Evolutionary conservation across 2,113 vertebrate genomes (phyloP).

Genomic region (Pollachius pollachius): DNA sequence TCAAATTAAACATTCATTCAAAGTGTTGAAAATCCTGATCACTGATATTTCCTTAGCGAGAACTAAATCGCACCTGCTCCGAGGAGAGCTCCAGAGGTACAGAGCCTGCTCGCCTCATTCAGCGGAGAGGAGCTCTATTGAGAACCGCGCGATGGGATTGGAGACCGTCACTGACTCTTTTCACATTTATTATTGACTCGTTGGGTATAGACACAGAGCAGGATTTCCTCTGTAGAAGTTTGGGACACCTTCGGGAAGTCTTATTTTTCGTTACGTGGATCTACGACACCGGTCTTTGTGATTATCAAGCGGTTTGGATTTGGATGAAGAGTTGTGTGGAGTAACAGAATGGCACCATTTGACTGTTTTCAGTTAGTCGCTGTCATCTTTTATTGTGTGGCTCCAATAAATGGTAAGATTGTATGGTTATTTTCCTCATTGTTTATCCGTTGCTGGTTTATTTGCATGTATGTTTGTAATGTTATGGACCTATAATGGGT

Average conservation of each 20-base stretch:
- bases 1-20: too few species aligned
- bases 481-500: too few species aligned
- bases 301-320: slow-evolving; percentile 22
- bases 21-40: too few species aligned
- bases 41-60: neutral
- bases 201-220: slow-evolving; percentile 20
- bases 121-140: slow-evolving; percentile 45
- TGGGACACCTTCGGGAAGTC: neutral
- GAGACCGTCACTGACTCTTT: slow-evolving; percentile 15
- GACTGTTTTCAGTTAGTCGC: slow-evolving; percentile 36
- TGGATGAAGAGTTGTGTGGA: slow-evolving; percentile 20
- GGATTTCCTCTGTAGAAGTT: neutral
- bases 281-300: slow-evolving; percentile 17
- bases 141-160: slow-evolving; percentile 45
- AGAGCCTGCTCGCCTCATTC: slow-evolving; percentile 17
- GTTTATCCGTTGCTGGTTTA: too few species aligned
- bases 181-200: slow-evolving; percentile 29
- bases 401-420: slow-evolving; percentile 61
- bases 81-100: slow-evolving; percentile 32
- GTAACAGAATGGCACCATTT: slow-evolving; percentile 54
- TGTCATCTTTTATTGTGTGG: slow-evolving; percentile 48
- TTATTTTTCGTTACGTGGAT: slow-evolving; percentile 10
- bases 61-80: slow-evolving; percentile 65
- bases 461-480: too few species aligned
- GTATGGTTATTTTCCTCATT: neutral